Evolutionary conservation across 2,113 vertebrate species (phyloP).

Genomic region (Poeciliopsis retropinna): DNA sequence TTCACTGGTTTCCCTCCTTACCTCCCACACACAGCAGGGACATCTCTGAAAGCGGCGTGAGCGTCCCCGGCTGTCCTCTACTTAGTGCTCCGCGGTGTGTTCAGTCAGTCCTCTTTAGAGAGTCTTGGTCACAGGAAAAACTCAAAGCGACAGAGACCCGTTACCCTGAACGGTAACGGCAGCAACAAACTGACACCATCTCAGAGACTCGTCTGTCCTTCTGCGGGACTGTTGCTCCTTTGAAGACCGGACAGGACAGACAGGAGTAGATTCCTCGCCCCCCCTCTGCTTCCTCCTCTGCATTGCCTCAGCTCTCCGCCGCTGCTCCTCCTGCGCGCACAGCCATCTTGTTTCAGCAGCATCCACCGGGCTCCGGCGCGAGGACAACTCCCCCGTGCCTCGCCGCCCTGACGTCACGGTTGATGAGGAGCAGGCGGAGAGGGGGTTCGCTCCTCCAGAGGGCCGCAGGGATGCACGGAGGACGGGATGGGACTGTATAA

Average conservation of each 20-base stretch:
- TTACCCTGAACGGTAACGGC: constrained; percentile 31
- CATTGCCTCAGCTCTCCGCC: constrained; percentile 69
- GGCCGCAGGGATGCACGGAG: constrained; percentile 6
- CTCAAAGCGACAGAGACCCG: constrained; percentile 7
- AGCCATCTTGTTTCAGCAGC: constrained; percentile 89
- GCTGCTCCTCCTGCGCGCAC: constrained; percentile 74
- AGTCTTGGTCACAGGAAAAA: constrained; percentile 25
- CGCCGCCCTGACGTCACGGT: constrained; percentile 79
- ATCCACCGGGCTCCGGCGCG: constrained; percentile 71
- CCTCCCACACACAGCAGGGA: constrained; percentile 92
- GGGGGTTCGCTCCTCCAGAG: not conserved
- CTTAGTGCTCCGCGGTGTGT: constrained; percentile 67
- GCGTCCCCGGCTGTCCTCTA: constrained; percentile 74
- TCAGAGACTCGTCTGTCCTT: constrained; percentile 31
- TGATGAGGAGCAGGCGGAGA: constrained; percentile 55
- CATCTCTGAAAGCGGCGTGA: constrained; percentile 78
- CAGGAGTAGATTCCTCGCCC: constrained; percentile 55
- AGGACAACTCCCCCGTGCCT: constrained; percentile 80
- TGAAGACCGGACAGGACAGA: constrained; percentile 44
- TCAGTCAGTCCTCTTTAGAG: constrained; percentile 34
- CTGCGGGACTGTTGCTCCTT: constrained; percentile 39
- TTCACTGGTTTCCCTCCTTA: constrained; percentile 57
- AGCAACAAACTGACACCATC: constrained; percentile 22
- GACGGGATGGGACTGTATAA: constrained; percentile 7
- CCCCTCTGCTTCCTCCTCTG: constrained; percentile 57